phyloP scores from a whole-genome alignment of 2,888 invertebrate species.

The Acheta domesticus region DNA sequence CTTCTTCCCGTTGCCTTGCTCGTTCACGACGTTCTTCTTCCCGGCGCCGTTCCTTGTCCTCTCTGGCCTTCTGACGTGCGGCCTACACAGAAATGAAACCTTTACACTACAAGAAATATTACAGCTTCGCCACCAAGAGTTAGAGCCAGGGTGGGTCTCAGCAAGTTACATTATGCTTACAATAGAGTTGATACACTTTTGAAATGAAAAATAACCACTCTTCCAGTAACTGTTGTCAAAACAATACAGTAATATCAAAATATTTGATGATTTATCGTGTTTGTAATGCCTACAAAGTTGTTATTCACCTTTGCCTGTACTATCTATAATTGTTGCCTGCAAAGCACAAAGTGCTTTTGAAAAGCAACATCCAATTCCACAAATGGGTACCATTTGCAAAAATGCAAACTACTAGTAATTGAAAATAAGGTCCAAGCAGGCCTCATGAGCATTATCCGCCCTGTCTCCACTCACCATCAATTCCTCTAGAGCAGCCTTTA shows the following conservation, averaged over 20 bases:
- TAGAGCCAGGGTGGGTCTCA: too few species aligned
- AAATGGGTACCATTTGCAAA: too few species aligned
- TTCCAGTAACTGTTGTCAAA: too few species aligned
- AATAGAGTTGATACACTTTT: not conserved
- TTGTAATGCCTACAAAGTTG: not conserved
- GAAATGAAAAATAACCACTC: not conserved
- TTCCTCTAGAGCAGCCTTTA: conserved; percentile 57
- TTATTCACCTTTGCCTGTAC: not conserved
- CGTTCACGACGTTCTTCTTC: conserved; percentile 53
- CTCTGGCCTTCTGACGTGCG: conserved; percentile 51
- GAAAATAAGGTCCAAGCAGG: too few species aligned
- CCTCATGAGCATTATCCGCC: too few species aligned
- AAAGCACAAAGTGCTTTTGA: too few species aligned
- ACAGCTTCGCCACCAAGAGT: too few species aligned
- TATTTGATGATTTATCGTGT: too few species aligned
- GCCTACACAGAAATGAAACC: conserved; percentile 41
- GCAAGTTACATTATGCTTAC: conserved; percentile 19
- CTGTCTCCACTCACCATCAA: conserved; percentile 48
- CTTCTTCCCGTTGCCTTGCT: conserved; percentile 39
- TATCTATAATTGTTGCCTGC: too few species aligned
- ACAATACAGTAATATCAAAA: too few species aligned
- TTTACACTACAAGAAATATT: not conserved
- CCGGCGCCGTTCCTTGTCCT: conserved; percentile 53
- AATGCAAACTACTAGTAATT: too few species aligned
- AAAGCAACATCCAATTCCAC: too few species aligned